Percentiles rank a stretch among this genome's conserved stretches.
phyloP scores from a whole-genome alignment of 1,140 invertebrate species.

The Zaprionus camerounensis region DNA sequence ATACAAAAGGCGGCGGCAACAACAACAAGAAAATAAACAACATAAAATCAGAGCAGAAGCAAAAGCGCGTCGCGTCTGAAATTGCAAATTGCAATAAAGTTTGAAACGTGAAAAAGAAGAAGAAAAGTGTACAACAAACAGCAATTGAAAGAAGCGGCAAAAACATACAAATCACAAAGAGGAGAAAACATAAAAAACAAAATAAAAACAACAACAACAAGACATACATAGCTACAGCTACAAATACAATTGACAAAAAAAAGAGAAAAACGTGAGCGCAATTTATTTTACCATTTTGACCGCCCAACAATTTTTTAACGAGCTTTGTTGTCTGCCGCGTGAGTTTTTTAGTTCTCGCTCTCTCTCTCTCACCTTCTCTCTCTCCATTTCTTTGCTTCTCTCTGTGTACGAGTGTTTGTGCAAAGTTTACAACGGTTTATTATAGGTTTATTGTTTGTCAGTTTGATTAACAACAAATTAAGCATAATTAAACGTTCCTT shows the following conservation, averaged over 20 bases:
- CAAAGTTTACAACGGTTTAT: constrained; percentile 53
- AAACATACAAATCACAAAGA: constrained; percentile 46
- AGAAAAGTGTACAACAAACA: constrained; percentile 58
- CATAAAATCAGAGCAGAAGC: constrained; percentile 18
- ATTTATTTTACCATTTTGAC: constrained; percentile 47
- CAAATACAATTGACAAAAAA: constrained; percentile 55
- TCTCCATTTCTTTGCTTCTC: constrained; percentile 10
- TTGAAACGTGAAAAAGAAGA: constrained; percentile 59
- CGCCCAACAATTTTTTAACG: constrained; percentile 46
- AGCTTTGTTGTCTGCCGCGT: constrained; percentile 49
- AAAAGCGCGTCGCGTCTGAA: constrained; percentile 45
- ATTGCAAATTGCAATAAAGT: constrained; percentile 72
- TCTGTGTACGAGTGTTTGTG: constrained; percentile 27
- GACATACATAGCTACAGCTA: constrained; percentile 48
- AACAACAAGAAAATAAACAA: constrained; percentile 16
- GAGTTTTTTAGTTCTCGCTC: constrained; percentile 16
- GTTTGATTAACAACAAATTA: constrained; percentile 77
- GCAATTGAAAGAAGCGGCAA: constrained; percentile 54
- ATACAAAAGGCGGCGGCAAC: constrained; percentile 15
- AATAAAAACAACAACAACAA: constrained; percentile 32
- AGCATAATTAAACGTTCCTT: constrained; percentile 68
- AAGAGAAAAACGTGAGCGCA: constrained; percentile 66
- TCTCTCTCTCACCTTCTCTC: constrained; percentile 18
- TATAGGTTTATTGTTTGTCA: constrained; percentile 52
- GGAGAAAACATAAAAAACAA: constrained; percentile 30